Base-by-base conservation (phyloP, 2,113 vertebrate species). In the Ochotona princeps region DNA sequence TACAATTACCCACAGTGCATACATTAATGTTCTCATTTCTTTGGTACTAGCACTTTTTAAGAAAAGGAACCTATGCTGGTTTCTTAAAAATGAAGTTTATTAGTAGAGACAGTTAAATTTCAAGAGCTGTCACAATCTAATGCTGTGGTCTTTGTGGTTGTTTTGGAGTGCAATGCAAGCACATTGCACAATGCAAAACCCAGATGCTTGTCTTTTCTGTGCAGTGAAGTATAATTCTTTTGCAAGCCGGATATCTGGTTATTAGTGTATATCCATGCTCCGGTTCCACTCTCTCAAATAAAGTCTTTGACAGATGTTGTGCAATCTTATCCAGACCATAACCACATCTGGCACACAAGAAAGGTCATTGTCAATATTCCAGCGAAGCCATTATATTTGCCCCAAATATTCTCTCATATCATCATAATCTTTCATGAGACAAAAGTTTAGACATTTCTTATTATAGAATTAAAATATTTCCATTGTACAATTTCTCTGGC, bases 181-280 rank as follows among this genome's bases (percentile, higher is more conserved):
- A 75, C 15, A 76, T 95, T 96, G 87, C 83, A 91, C 89, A 94
- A 94, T 91, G 73, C 73, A 92, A 94, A 96, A 80, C 32, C 76
- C 92, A 97, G 91, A 83, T 96, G 95, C 84, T 93, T 92, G 94
- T 94, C 96, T 95, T 97, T 93, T 89, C 94, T 94, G 94, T 91
- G 92, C 91, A 94, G 75, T 87, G 83, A 94, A 93, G 92, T 90
- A 51, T 81, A 94, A 92, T 93, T 94, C 82, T 85, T 80, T 80
- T 91, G 76, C 91, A 94, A 97, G 81, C 92, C 38, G 69, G 95
- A 96, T 97, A 95, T 97, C 95, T 94, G 76, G 91, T 94, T 91
- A 94, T 95, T 97, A 97, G 84, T 80, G 82, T 91, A 91, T 83
- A 95, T 87, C 91, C 90, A 94, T 95, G 91, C 89, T 93, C 92